phyloP scores from a whole-genome alignment of 2,888 invertebrate species.

The Chrysomela aeneicollis region DNA sequence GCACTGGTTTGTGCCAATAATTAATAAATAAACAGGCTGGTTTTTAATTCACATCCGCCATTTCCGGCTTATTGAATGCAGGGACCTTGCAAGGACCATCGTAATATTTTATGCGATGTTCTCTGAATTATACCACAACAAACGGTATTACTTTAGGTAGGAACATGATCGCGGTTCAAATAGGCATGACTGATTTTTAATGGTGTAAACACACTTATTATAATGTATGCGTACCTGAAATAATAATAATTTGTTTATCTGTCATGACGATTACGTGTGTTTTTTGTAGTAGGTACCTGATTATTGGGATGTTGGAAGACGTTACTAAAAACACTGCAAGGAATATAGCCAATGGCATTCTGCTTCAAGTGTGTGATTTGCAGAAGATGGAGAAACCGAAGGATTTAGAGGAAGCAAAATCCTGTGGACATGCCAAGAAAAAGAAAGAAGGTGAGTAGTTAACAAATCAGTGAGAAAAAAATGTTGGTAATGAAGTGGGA shows the following conservation, averaged over 20 bases:
- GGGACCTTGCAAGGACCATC: too few species aligned
- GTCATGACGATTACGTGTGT: background rate
- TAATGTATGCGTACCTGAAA: too few species aligned
- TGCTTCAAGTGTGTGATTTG: conserved; percentile 35
- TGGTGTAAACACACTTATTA: background rate
- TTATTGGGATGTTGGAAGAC: conserved; percentile 34
- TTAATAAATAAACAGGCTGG: too few species aligned
- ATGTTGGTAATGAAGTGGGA: too few species aligned
- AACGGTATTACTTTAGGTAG: too few species aligned
- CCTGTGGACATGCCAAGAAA: conserved; percentile 4
- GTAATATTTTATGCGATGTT: too few species aligned
- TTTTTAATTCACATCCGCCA: too few species aligned
- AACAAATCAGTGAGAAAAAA: too few species aligned
- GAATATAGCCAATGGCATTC: conserved; percentile 35
- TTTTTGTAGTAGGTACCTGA: conserved; percentile 20
- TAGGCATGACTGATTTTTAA: conserved; percentile 3
- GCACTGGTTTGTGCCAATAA: too few species aligned
- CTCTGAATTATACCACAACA: too few species aligned
- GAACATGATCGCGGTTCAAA: background rate
- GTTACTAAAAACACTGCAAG: conserved; percentile 31
- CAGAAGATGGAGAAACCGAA: conserved; percentile 27
- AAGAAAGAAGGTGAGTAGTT: conserved; percentile 23
- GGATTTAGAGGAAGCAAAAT: conserved; percentile 18
- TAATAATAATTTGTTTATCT: background rate
- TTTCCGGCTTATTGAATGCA: too few species aligned